Base-by-base conservation (phyloP, 2,113 vertebrate genomes). In the Microtus montanus region DNA sequence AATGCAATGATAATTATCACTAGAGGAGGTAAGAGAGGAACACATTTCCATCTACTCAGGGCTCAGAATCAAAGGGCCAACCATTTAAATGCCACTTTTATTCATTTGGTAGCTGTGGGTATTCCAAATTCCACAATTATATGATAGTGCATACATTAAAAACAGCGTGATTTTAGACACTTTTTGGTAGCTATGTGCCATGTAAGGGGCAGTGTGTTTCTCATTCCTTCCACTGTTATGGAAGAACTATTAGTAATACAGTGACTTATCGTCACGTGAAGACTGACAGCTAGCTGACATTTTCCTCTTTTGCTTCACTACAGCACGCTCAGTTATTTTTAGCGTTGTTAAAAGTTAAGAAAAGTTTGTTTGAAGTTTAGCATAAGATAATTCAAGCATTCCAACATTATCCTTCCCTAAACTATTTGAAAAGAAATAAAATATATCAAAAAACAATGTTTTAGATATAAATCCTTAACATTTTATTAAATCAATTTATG, bases 1-100 rank as follows among this genome's bases (percentile, higher is more conserved):
- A 97, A 96, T 41, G 96, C 47, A 97, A 97, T 93, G 7, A 97
- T 95, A 92, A 97, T 35, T 97, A 97, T 94, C 90, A 97, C 86
- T 96, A 96, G 10, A 79, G 38, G 95, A 95, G 92, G 97, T 63
- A 96, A 96, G 97, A 98, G 94, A 54, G 11, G 79, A 97, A 96
- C 63, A 94, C 0, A 90, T 89, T 94, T 97, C 93, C 89, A 95
- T 52, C 73, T 84, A 52, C 8, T 91, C 82, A 97, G 94, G 63
- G 8, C 88, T 97, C 30, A 78, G n/a, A 82, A 96, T 54, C 52
- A 13, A 22, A 96, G 78, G 89, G 95, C 86, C 94, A 95, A 63
- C 95, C 73, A 84, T 63, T 74, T 92, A 92, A 97, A 52, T 64
- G 22, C 24, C 96, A 87, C 35, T 92, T 91, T 87, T 86, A 96